Base-by-base conservation (phyloP, 2,888 invertebrate species). In the Melinaea marsaeus region DNA sequence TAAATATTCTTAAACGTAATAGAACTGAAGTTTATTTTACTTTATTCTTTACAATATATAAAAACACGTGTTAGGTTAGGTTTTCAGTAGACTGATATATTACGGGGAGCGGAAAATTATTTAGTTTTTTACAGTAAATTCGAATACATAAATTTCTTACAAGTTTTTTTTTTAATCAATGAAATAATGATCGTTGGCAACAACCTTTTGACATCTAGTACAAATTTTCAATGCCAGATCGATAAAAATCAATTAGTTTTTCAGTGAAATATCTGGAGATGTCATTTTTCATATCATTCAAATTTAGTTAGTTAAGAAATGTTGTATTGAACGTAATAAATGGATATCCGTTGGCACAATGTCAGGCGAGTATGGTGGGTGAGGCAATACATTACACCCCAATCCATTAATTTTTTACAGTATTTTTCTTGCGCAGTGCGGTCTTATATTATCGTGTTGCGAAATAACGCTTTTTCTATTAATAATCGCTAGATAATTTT, bases 351-450 rank as follows among this genome's bases (percentile, higher is more conserved):
- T 63, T 46, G 65, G 65, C 37, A 65, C 64, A 61, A 63, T 48
- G 51, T 62, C 65, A 11, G 62, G 61, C 47, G 65, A 65, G 58
- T 61, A 65, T 51, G 62, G 63, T 58, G 66, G 61, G 60, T 69
- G 63, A 51, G 63, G 61, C 54, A 62, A 57, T 11, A 60, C 64
- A 56, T 68, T 58, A 58, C 58, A 69, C 51, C 58, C 58, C 55
- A 63, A 56, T 48, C 56, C 47, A 34, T 63, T 45, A 37, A 56
- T 59, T 58, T 59, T 59, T 57, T 55, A 35, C 47, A 59, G 46
- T 6, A 59, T 63, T 56, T 47, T 46, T 47, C 59, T 58, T 58
- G 62, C 58, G 47, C 55, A 58, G 57, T 60, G 60, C 57, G 57
- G 58, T 57, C 60, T 60, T 45, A 60, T 46, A 22, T 60, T 60